Percentiles rank a stretch among this genome's conserved stretches.
Conservation (phyloP, 2,113 vertebrate species). For the Oryzias javanicus region DNA sequence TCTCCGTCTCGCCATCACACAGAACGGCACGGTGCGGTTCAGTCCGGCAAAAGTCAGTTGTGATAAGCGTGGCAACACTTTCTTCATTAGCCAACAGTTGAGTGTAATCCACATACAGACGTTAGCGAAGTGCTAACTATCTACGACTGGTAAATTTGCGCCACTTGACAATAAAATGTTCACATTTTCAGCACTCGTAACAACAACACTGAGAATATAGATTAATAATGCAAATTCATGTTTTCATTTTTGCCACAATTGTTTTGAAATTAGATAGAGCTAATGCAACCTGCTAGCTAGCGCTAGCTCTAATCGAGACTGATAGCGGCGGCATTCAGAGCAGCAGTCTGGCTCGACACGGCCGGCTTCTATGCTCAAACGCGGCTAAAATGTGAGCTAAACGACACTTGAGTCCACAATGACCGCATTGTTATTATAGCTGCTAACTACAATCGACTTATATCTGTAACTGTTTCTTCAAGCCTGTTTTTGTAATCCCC, state of each 20-base stretch:
- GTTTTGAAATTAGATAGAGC: constrained; percentile 1
- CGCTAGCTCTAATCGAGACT: constrained; percentile 45
- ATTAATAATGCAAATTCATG: background rate
- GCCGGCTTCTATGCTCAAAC: constrained; percentile 44
- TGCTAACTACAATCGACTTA: background rate
- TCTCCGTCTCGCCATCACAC: background rate
- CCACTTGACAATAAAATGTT: background rate
- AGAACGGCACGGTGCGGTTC: background rate
- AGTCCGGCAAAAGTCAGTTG: constrained; percentile 48
- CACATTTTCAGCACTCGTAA: background rate
- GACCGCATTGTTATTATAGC: background rate
- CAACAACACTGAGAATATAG: background rate
- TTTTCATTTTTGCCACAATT: background rate
- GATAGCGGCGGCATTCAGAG: constrained; percentile 35
- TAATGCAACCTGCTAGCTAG: constrained; percentile 42
- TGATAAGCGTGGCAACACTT: constrained; percentile 57
- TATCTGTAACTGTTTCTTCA: constrained; percentile 6
- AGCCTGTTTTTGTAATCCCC: constrained; percentile 40
- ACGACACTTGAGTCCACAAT: background rate
- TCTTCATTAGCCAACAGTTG: constrained; percentile 56
- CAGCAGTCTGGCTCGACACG: constrained; percentile 43
- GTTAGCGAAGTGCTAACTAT: constrained; percentile 50
- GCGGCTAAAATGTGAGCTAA: constrained; percentile 1
- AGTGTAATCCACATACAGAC: constrained; percentile 39
- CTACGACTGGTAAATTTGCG: background rate